Base-by-base conservation (phyloP, 2,113 vertebrate genomes). In the Circaetus gallicus region DNA sequence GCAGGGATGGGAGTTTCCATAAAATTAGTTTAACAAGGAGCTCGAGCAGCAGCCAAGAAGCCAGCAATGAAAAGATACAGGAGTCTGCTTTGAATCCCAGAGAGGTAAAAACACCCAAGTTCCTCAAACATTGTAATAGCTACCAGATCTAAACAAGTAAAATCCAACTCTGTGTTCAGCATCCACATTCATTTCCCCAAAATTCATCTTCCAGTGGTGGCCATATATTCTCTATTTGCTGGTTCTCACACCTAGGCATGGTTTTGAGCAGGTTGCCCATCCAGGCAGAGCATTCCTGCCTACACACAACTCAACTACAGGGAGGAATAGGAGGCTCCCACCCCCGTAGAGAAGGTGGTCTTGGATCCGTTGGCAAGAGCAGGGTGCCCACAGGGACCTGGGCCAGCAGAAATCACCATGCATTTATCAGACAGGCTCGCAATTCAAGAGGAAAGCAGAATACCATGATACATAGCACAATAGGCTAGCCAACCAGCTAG, bases 401-500 rank as follows among this genome's bases (percentile, higher is more conserved):
- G 16, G 32, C 5, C 9, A 17, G 40, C 67, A 84, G 38, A 90
- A 74, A 11, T 25, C n/a, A 61, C 38, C 29, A 2, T 0, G 11
- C 15, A 19, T 58, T 86, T 43, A 26, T 40, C 49, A 72, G n/a
- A 22, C 14, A 42, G 31, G 25, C 25, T 28, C 13, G 31, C 17
- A 20, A 3, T 61, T 43, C 42, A 13, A 58, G 6, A 55, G 25
- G 42, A 74, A 86, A 91, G 42, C 36, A 66, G 36, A 82, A 53
- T 1, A 36, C 13, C 42, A 7, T 0, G 5, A 40, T 4, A 20
- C 9, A 2, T 21, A 79, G 31, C 45, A 31, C 0, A 0, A 49
- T 0, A 63, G n/a, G 25, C 20, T 14, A 47, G 59, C 32, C 59
- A 80, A 26, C 20, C 38, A 40, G 50, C 28, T 29, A 43, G 24